phyloP scores from a whole-genome alignment of 2,113 vertebrate species.

The Fulmarus glacialis region DNA sequence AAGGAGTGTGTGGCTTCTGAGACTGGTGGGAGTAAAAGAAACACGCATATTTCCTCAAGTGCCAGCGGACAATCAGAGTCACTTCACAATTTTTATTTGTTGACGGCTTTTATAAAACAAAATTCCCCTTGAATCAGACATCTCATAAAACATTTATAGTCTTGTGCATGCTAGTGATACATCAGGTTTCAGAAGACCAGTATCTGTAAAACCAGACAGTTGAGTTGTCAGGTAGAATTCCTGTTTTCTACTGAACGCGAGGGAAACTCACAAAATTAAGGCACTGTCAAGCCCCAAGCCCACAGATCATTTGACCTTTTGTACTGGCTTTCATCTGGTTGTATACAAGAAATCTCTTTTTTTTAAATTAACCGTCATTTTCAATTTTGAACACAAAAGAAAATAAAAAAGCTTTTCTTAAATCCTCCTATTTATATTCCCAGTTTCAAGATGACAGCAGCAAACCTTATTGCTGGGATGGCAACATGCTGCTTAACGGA shows the following conservation, averaged over 20 bases:
- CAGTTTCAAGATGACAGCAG: not conserved
- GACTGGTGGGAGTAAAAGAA: not conserved
- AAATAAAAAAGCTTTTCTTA: not conserved
- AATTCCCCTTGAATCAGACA: not conserved
- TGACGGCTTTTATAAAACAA: constrained; percentile 25
- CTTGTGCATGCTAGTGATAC: not conserved
- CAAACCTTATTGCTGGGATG: not conserved
- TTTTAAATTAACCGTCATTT: not conserved
- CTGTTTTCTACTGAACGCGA: not conserved
- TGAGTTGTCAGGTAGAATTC: not conserved
- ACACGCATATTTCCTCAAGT: not conserved
- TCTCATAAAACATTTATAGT: not conserved
- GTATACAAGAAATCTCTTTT: not conserved
- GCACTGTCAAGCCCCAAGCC: constrained; percentile 44
- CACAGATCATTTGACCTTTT: not conserved
- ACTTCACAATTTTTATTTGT: constrained; percentile 56
- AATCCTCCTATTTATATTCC: not conserved
- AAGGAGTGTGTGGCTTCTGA: not conserved
- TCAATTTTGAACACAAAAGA: not conserved
- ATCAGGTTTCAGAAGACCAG: not conserved
- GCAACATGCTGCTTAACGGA: not conserved
- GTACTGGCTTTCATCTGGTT: not conserved
- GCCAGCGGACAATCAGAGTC: not conserved
- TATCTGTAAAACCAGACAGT: not conserved
- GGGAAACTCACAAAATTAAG: constrained; percentile 41